Conservation (phyloP, 1,140 invertebrate genomes). For the Vollenhovia emeryi region DNA sequence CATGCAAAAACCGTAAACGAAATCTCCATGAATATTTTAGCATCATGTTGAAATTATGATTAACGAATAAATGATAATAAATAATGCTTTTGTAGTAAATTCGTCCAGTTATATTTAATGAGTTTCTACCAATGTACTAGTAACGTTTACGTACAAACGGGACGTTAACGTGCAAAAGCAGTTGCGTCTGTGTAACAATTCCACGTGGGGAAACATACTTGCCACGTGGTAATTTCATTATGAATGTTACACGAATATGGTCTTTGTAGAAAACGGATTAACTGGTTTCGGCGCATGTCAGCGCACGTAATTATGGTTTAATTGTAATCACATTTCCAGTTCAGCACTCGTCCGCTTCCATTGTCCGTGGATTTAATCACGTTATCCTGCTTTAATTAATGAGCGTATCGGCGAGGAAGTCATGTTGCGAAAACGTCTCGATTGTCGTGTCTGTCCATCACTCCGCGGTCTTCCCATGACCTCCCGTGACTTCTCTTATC, state of each 20-base stretch:
- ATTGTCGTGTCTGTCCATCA: not conserved
- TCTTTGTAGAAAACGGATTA: slow-evolving; percentile 52
- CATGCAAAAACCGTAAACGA: not conserved
- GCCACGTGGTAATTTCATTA: slow-evolving; percentile 43
- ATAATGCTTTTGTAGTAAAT: not conserved
- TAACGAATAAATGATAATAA: slow-evolving; percentile 29
- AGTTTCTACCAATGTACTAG: slow-evolving; percentile 27
- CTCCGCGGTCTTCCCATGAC: not conserved
- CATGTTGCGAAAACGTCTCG: not conserved
- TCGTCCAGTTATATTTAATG: not conserved
- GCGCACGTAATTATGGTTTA: slow-evolving; percentile 37
- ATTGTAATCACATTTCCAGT: slow-evolving; percentile 49
- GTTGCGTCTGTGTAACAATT: not conserved
- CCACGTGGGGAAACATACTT: not conserved
- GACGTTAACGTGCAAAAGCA: not conserved
- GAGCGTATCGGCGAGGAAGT: not conserved
- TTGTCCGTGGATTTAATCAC: slow-evolving; percentile 25
- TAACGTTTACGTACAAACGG: not conserved
- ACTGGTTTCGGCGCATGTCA: slow-evolving; percentile 36
- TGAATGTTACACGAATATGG: slow-evolving; percentile 40
- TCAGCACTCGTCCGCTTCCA: slow-evolving; percentile 2
- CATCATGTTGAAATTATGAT: not conserved
- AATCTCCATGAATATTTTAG: not conserved
- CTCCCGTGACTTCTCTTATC: slow-evolving; percentile 29
- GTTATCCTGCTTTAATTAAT: slow-evolving; percentile 31